A percentile compares a stretch with the other conserved stretches of the same genome.
phyloP scores from a whole-genome alignment of 1,140 invertebrate species.

The Eriosoma lanigerum region DNA sequence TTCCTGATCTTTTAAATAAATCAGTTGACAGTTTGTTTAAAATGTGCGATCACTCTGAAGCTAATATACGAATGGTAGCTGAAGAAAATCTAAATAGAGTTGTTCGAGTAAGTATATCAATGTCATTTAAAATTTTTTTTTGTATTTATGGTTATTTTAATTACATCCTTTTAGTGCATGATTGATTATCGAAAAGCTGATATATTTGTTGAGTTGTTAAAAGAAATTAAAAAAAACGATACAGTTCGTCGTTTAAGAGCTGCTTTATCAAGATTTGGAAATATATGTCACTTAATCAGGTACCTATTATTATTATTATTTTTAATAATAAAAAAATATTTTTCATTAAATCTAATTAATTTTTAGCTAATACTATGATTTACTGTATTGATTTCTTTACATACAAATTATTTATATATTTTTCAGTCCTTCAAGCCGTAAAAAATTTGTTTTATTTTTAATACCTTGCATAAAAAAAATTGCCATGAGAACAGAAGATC shows the following conservation, averaged over 20 bases:
- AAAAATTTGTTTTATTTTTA: constrained; percentile 47
- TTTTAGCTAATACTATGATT: too few species aligned
- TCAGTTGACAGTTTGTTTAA: constrained; percentile 39
- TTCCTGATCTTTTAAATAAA: constrained; percentile 29
- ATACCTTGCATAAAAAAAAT: constrained; percentile 49
- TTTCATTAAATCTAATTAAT: too few species aligned
- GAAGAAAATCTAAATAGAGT: constrained; percentile 48
- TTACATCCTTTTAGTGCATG: constrained; percentile 40
- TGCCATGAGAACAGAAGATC: constrained; percentile 39
- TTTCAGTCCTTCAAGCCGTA: constrained; percentile 36
- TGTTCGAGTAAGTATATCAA: constrained; percentile 17
- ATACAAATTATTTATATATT: background rate
- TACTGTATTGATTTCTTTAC: too few species aligned
- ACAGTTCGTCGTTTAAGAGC: constrained; percentile 45
- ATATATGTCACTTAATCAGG: constrained; percentile 44
- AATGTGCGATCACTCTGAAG: constrained; percentile 47
- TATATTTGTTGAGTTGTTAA: constrained; percentile 48
- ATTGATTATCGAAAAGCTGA: constrained; percentile 42
- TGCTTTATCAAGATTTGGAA: constrained; percentile 48
- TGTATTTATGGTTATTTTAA: background rate
- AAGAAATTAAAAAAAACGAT: constrained; percentile 46
- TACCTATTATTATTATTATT: too few species aligned
- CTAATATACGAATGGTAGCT: constrained; percentile 45
- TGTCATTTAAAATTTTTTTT: background rate
- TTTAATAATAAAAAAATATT: too few species aligned